A percentile compares a stretch with the other conserved stretches of the same genome.
Conservation (phyloP, 2,888 invertebrate genomes). For the Hipparchia sbordonii region DNA sequence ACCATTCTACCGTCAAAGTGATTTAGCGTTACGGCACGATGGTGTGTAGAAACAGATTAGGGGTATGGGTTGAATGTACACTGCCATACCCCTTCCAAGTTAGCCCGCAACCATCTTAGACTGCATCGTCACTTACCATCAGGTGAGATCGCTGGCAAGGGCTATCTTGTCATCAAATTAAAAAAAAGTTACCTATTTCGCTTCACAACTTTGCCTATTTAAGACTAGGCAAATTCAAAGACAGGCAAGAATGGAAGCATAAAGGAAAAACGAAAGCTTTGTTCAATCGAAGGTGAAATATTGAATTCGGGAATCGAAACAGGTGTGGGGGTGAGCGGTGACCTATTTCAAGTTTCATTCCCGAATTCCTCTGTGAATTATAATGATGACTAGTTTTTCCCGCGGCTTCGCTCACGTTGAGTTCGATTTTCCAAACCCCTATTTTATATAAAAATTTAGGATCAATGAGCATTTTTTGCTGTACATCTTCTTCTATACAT, state of each 20-base stretch:
- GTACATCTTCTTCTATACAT: too few relatives aligned
- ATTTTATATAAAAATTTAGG: background rate
- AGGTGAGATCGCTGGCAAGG: background rate
- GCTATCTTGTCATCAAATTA: too few relatives aligned
- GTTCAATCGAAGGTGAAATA: conserved; percentile 14
- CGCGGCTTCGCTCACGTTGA: too few relatives aligned
- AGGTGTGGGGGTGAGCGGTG: conserved; percentile 6
- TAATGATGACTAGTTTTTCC: background rate
- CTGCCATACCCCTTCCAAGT: too few relatives aligned
- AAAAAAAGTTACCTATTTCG: background rate
- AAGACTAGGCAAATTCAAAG: background rate
- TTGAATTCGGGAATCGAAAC: conserved; percentile 13
- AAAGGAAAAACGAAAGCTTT: conserved; percentile 1
- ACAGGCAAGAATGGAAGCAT: background rate
- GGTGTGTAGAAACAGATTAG: too few relatives aligned
- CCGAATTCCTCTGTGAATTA: background rate
- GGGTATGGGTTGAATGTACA: too few relatives aligned
- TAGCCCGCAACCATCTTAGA: too few relatives aligned
- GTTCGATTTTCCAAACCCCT: too few relatives aligned
- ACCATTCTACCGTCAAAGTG: background rate
- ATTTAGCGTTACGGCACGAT: background rate
- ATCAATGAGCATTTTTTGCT: too few relatives aligned
- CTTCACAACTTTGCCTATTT: background rate
- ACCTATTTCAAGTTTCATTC: conserved; percentile 10
- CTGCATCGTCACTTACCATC: background rate